phyloP scores from a whole-genome alignment of 92 coral and sea anemone genomes.

The Zoanthus sociatus region DNA sequence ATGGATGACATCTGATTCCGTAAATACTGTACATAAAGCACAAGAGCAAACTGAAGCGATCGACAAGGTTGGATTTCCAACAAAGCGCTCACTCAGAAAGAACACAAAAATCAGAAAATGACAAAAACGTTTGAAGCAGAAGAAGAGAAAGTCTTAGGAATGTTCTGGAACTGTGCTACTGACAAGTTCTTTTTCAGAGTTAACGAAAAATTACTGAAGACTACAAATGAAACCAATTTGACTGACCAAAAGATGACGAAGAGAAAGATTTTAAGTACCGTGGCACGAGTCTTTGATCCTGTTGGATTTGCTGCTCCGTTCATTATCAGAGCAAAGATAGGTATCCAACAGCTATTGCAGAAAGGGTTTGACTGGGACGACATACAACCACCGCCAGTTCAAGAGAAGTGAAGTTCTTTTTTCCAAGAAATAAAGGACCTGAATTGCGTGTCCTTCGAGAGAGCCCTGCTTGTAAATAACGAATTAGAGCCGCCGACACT shows the following conservation, averaged over 20 bases:
- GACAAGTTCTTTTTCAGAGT: constrained; percentile 50
- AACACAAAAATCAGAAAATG: background rate
- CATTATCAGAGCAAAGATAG: constrained; percentile 58
- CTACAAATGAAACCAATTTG: background rate
- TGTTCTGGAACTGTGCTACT: constrained; percentile 27
- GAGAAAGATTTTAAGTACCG: constrained; percentile 56
- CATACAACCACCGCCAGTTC: constrained; percentile 34
- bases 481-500: constrained; percentile 41
- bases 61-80: constrained; percentile 50
- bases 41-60: constrained; percentile 29
- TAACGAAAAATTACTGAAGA: constrained; percentile 8
- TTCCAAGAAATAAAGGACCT: constrained; percentile 70
- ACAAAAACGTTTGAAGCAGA: constrained; percentile 3
- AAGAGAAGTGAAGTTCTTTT: constrained; percentile 52
- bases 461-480: constrained; percentile 21
- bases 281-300: constrained; percentile 63
- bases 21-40: constrained; percentile 19
- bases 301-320: constrained; percentile 64
- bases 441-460: constrained; percentile 58
- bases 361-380: constrained; percentile 69
- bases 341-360: constrained; percentile 58
- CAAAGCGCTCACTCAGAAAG: constrained; percentile 18
- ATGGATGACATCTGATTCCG: constrained; percentile 47
- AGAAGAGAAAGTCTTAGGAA: constrained; percentile 49
- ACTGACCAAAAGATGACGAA: constrained; percentile 44